These are phyloP conservation scores for Conger conger DNA, from an alignment of 2,113 vertebrate species.

Conservation along the genomic window DNA sequence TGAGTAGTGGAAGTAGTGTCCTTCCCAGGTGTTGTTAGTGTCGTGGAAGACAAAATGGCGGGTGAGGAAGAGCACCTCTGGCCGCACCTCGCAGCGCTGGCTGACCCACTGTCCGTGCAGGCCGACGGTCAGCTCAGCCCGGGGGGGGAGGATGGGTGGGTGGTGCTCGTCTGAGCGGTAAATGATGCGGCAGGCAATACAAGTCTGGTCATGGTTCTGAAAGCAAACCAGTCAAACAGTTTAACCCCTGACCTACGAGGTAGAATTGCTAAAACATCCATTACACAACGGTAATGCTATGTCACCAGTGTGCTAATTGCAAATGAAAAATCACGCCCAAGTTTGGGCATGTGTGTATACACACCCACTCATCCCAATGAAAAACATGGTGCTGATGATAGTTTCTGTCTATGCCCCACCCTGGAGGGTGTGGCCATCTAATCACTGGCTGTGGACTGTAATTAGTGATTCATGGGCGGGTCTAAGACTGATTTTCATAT, in stretches of 20 bases:
- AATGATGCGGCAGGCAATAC: conserved; percentile 86
- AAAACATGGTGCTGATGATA: neutral
- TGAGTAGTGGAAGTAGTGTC: conserved; percentile 94
- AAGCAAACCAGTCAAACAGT: conserved; percentile 15
- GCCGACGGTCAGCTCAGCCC: conserved; percentile 80
- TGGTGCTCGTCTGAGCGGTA: conserved; percentile 84
- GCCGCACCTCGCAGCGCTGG: conserved; percentile 92
- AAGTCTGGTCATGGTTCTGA: conserved; percentile 84
- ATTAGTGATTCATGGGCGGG: neutral
- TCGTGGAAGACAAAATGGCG: conserved; percentile 94
- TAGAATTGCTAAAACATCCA: neutral
- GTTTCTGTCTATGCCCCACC: neutral
- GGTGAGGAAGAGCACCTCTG: conserved; percentile 93
- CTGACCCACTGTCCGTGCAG: conserved; percentile 94
- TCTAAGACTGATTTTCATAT: neutral
- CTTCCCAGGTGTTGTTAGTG: conserved; percentile 95
- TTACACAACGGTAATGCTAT: neutral
- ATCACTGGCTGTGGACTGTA: neutral
- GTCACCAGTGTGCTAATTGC: neutral
- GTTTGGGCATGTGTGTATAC: neutral
- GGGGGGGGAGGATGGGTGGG: conserved; percentile 85
- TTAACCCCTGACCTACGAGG: neutral
- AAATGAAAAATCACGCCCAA: neutral
- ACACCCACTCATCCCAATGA: neutral
- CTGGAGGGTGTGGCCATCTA: neutral